Percentiles rank a stretch among this genome's conserved stretches.
These are phyloP conservation scores for Dreissena rostriformis DNA, from an alignment of 1,140 invertebrate species.

Conservation along the genomic window DNA sequence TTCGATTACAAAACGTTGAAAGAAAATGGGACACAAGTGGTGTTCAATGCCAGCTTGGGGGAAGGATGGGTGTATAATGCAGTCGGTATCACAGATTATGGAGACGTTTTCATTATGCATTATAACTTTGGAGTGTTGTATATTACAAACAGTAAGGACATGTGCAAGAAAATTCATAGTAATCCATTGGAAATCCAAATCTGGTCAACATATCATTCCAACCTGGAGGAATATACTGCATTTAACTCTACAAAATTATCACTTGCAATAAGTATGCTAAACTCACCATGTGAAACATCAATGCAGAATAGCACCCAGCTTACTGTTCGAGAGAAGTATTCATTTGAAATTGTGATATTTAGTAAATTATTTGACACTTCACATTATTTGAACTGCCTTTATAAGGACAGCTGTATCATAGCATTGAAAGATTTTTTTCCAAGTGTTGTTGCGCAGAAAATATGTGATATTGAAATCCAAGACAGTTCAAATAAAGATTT, in stretches of 20 bases:
- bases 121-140: constrained; percentile 7
- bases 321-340: constrained; percentile 22
- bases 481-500: not conserved
- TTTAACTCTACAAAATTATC: constrained; percentile 53
- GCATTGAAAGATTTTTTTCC: constrained; percentile 57
- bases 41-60: constrained; percentile 39
- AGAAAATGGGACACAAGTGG: not conserved
- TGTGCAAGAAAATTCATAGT: constrained; percentile 35
- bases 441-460: constrained; percentile 32
- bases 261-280: constrained; percentile 61
- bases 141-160: not conserved
- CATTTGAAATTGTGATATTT: constrained; percentile 36
- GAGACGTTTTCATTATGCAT: constrained; percentile 31
- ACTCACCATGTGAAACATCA: constrained; percentile 52
- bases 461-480: constrained; percentile 18
- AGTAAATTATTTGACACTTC: constrained; percentile 42
- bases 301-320: constrained; percentile 21
- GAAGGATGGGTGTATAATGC: not conserved
- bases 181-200: constrained; percentile 60
- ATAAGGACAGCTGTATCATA: constrained; percentile 36
- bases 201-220: constrained; percentile 44
- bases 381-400: constrained; percentile 47
- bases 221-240: constrained; percentile 9
- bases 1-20: constrained; percentile 6
- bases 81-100: not conserved